These are phyloP conservation scores for Dendrolimus kikuchii DNA, from an alignment of 1,140 invertebrate genomes.

Conservation along the genomic window DNA sequence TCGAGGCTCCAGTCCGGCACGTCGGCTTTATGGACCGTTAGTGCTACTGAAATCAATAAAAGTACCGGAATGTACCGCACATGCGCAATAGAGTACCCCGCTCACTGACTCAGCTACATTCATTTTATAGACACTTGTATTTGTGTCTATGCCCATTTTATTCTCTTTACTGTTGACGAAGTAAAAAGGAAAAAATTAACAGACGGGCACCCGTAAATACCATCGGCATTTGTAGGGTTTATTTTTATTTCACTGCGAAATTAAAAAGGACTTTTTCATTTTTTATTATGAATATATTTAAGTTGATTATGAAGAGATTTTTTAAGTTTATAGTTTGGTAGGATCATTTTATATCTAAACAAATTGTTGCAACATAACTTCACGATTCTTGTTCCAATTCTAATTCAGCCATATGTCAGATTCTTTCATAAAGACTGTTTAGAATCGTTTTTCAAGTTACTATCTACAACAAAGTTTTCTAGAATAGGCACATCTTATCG, in stretches of 20 bases:
- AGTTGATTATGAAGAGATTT: too few species aligned
- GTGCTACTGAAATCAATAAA: slow-evolving; percentile 79
- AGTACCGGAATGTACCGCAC: slow-evolving; percentile 73
- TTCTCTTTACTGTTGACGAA: slow-evolving; percentile 58
- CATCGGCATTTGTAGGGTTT: slow-evolving; percentile 26
- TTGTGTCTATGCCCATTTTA: slow-evolving; percentile 70
- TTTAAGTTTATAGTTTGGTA: too few species aligned
- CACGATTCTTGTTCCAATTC: too few species aligned
- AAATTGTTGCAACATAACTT: too few species aligned
- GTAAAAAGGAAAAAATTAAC: slow-evolving; percentile 60
- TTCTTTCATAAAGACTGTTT: too few species aligned
- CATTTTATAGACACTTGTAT: slow-evolving; percentile 70
- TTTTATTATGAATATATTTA: too few species aligned
- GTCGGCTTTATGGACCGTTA: slow-evolving; percentile 71
- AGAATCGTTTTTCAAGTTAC: too few species aligned
- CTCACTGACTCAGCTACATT: slow-evolving; percentile 67
- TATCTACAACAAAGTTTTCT: too few species aligned
- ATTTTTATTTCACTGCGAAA: slow-evolving; percentile 19
- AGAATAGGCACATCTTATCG: too few species aligned
- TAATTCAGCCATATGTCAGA: too few species aligned
- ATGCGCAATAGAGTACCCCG: slow-evolving; percentile 61
- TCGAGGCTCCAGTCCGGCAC: slow-evolving; percentile 54
- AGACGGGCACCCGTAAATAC: slow-evolving; percentile 35
- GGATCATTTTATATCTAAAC: too few species aligned
- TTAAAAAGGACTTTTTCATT: slow-evolving; percentile 1